Evolutionary conservation across 2,888 invertebrate species (phyloP), one percentile per base, ranked within the genome.

Genomic region (Dolichomitus sp.): DNA sequence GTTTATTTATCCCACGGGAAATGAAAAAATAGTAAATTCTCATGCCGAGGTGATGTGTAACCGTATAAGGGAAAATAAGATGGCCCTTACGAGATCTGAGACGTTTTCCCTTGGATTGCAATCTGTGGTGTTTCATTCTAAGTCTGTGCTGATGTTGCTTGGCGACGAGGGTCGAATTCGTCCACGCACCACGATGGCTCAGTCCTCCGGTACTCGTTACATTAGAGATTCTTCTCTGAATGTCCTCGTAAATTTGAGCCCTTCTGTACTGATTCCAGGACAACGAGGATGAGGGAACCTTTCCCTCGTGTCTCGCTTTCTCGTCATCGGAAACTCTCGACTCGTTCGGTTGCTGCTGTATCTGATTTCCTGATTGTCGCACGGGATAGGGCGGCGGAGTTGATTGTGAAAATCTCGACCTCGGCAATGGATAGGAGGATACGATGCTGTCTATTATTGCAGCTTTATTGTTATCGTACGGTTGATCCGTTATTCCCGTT

Each of bases 391-490:
- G 59, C 2, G 33, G 37, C 52, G 69, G 61, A 6, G 68, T 77
- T 59, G 54, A 37, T 6, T 79, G 37, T 23, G 74, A 73, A 27
- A 87, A 80, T 76, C 89, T 88, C 45, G 89, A 87, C 68, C 88
- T 89, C 61, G 91, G 90, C 50, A 89, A 61, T 37, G 90, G 88
- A 81, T 91, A 93, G 3, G 92, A 90, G 11, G 91, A 91, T 11
- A 89, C 91, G 78, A 93, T 92, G 74, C 91, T 91, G 85, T 92
- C 88, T 66, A 92, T 90, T 78, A 92, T 91, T 4, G 90, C 90
- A 4, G 92, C 89, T 82, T 92, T 93, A 65, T 89, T 90, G 73
- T 89, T 91, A 84, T 92, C 90, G 0, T 85, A 87, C 0, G 90
- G 87, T 14, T 83, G 52, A 19, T 88, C 89, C 19, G 91, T 91